A percentile compares a stretch with the other conserved stretches of the same genome.
These are phyloP conservation scores for Dorcus hopei DNA, from an alignment of 2,888 invertebrate genomes.

Conservation along the genomic window DNA sequence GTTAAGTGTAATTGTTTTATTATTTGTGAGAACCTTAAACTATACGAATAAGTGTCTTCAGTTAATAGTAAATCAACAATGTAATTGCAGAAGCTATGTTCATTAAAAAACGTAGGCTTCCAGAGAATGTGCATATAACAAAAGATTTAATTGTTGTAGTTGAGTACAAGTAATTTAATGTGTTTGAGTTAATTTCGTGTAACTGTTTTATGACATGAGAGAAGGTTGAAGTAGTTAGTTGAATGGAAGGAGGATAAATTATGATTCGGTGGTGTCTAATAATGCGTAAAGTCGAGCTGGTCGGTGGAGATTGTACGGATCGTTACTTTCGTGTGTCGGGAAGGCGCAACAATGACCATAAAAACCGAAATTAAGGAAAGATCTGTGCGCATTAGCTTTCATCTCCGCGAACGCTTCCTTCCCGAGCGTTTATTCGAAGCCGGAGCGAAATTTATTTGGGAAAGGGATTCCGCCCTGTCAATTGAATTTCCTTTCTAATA, in stretches of 20 bases:
- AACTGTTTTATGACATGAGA: neutral
- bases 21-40: no score
- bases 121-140: no score
- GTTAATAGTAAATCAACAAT: no score
- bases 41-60: no score
- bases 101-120: no score
- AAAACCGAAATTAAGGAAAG: slow-evolving; percentile 2
- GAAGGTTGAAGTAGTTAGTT: slow-evolving; percentile 13
- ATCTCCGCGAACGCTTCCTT: neutral
- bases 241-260: slow-evolving; percentile 17
- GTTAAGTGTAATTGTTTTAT: no score
- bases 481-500: slow-evolving; percentile 32
- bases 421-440: neutral
- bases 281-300: slow-evolving; percentile 16
- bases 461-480: slow-evolving; percentile 22
- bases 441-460: neutral
- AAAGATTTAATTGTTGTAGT: no score
- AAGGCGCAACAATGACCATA: neutral
- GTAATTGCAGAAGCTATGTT: no score
- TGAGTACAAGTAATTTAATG: no score
- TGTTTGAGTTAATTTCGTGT: no score
- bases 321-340: slow-evolving; percentile 5
- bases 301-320: slow-evolving; percentile 16
- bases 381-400: slow-evolving; percentile 1
- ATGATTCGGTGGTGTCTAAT: slow-evolving; percentile 20